A percentile compares a stretch with the other conserved stretches of the same genome.
phyloP scores from a whole-genome alignment of 2,888 invertebrate species.

The Taphrorychus bicolor region DNA sequence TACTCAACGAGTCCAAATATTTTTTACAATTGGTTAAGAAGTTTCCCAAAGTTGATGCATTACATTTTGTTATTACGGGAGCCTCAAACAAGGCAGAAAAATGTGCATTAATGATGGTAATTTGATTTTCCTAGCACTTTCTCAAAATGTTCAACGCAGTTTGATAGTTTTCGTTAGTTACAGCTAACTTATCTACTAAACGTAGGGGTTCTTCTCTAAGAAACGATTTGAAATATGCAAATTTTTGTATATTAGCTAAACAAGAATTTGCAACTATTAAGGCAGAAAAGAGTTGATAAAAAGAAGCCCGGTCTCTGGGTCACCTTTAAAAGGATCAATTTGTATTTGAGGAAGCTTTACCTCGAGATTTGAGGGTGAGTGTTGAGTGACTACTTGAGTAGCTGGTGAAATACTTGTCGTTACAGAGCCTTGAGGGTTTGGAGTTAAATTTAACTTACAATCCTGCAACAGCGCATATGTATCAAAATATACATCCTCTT shows the following conservation, averaged over 20 bases:
- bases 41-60: constrained; percentile 17
- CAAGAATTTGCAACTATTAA: neutral
- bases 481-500: constrained; percentile 10
- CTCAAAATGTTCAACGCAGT: constrained; percentile 10
- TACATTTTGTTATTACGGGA: constrained; percentile 12
- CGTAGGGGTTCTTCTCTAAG: neutral
- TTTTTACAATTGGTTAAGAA: constrained; percentile 21
- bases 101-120: neutral
- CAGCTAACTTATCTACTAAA: neutral
- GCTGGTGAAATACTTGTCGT: no score
- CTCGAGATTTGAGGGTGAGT: no score
- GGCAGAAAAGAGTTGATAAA: constrained; percentile 4
- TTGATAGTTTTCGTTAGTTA: constrained; percentile 9
- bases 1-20: constrained; percentile 17
- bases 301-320: no score
- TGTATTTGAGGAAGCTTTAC: no score
- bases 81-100: neutral
- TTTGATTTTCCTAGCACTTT: neutral
- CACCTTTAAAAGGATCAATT: no score
- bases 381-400: no score
- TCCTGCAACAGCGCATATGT: neutral
- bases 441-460: constrained; percentile 4
- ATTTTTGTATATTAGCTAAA: constrained; percentile 4
- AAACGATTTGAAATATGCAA: constrained; percentile 8
- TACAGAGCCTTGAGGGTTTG: no score